Evolutionary conservation across 2,888 invertebrate species (phyloP).

Genomic region (Monochamus alternatus): DNA sequence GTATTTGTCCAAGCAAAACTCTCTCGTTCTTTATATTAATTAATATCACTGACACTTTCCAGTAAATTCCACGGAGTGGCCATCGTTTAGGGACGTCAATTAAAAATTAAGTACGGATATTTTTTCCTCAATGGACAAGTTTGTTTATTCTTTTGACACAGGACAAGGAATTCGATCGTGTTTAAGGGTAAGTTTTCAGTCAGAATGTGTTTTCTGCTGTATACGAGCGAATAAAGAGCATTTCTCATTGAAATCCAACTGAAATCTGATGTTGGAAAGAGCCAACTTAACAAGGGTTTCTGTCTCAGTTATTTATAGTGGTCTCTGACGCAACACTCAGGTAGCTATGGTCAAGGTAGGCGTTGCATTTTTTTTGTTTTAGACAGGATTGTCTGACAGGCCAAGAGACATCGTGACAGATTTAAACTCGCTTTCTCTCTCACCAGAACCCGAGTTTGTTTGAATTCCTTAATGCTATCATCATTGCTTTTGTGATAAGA

Average conservation of each 20-base stretch:
- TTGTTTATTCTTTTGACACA: slow-evolving; percentile 69
- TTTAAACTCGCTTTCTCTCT: slow-evolving; percentile 58
- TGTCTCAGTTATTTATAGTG: slow-evolving; percentile 70
- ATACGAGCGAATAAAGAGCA: slow-evolving; percentile 34
- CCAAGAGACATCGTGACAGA: slow-evolving; percentile 67
- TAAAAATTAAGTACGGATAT: slow-evolving; percentile 67
- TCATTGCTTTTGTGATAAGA: slow-evolving; percentile 67
- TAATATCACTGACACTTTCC: slow-evolving; percentile 68
- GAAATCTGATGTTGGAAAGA: slow-evolving; percentile 68
- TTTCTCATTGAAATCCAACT: slow-evolving; percentile 56
- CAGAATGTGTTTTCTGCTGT: slow-evolving; percentile 55
- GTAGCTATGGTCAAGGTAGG: slow-evolving; percentile 70
- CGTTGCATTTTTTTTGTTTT: slow-evolving; percentile 69
- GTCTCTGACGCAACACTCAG: slow-evolving; percentile 70
- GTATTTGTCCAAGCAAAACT: slow-evolving; percentile 50
- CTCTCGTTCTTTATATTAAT: slow-evolving; percentile 66
- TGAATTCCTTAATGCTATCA: slow-evolving; percentile 64
- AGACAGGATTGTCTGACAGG: slow-evolving; percentile 66
- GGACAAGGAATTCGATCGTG: slow-evolving; percentile 64
- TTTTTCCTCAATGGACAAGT: slow-evolving; percentile 66
- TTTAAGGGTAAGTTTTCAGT: slow-evolving; percentile 64
- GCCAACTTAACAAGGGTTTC: slow-evolving; percentile 69
- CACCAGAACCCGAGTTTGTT: slow-evolving; percentile 49
- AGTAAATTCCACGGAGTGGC: slow-evolving; percentile 63
- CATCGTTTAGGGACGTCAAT: slow-evolving; percentile 67